Conservation (phyloP, 2,888 invertebrate genomes). For the Clitarchus hookeri region DNA sequence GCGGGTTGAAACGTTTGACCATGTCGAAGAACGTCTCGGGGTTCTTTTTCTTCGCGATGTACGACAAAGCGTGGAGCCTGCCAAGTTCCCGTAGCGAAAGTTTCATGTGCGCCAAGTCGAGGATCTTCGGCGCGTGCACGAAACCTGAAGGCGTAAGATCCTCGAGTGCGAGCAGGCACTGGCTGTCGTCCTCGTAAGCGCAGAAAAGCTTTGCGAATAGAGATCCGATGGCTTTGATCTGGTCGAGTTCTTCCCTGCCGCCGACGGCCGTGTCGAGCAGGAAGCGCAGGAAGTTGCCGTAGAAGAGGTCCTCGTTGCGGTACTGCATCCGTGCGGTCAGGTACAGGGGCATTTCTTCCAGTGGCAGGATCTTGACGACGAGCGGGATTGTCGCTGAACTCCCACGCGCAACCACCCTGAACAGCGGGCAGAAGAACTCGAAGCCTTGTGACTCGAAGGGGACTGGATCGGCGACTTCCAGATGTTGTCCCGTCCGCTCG, state of each 20-base stretch:
- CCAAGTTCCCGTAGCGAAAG: slow-evolving; percentile 45
- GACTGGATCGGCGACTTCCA: neutral
- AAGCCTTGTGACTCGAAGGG: neutral
- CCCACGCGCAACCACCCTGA: neutral
- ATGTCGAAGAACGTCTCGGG: slow-evolving; percentile 5
- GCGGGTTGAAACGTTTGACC: neutral
- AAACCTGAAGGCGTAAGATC: neutral
- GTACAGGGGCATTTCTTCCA: neutral
- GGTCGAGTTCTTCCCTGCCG: neutral
- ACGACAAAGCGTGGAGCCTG: slow-evolving; percentile 49
- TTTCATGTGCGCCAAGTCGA: slow-evolving; percentile 48
- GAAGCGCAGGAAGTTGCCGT: neutral
- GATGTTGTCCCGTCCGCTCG: neutral
- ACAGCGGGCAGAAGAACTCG: neutral
- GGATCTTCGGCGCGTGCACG: neutral
- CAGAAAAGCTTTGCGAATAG: neutral
- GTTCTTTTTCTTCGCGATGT: slow-evolving; percentile 39
- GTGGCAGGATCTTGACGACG: neutral
- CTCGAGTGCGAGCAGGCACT: neutral
- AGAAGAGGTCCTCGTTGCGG: slow-evolving; percentile 1
- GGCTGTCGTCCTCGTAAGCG: neutral
- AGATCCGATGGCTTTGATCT: neutral
- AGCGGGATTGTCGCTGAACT: neutral
- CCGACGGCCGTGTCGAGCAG: neutral
- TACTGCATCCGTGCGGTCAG: neutral